Conservation (phyloP, 2,113 vertebrate genomes). For the Cyprinodon variegatus region DNA sequence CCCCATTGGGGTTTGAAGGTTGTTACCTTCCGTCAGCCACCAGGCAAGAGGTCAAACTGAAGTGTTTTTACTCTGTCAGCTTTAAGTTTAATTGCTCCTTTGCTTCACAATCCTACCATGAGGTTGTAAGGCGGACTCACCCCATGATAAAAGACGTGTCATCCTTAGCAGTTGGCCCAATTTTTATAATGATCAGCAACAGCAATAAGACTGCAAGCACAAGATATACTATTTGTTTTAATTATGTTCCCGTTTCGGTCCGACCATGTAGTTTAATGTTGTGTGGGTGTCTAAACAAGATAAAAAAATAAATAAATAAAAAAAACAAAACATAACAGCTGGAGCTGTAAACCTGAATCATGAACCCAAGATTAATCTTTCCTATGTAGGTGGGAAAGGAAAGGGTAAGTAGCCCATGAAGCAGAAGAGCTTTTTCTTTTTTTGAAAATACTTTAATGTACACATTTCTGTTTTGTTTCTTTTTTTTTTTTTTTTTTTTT, state of each 20-base stretch:
- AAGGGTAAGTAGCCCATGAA: not conserved
- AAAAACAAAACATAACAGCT: not conserved
- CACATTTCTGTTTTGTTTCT: not conserved
- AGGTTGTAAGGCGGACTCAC: conserved; percentile 22
- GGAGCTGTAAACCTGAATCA: not conserved
- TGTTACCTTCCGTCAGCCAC: conserved; percentile 34
- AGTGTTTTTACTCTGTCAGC: conserved; percentile 56
- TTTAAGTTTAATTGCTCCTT: conserved; percentile 49
- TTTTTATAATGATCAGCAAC: conserved; percentile 48
- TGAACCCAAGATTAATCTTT: not conserved
- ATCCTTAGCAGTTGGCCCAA: conserved; percentile 14
- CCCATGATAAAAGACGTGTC: conserved; percentile 54
- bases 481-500: not conserved
- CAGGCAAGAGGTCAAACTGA: conserved; percentile 48
- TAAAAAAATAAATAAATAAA: not conserved
- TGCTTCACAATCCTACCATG: conserved; percentile 15
- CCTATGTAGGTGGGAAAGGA: not conserved
- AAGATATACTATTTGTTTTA: conserved; percentile 45
- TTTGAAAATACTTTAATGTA: not conserved
- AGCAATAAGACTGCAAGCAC: conserved; percentile 10
- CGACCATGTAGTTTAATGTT: conserved; percentile 17
- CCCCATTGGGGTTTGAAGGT: conserved; percentile 36
- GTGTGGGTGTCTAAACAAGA: conserved; percentile 7
- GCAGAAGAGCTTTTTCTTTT: not conserved
- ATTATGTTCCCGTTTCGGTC: conserved; percentile 46